Conservation (phyloP, 1,140 invertebrate genomes). For the Frieseomelitta varia region DNA sequence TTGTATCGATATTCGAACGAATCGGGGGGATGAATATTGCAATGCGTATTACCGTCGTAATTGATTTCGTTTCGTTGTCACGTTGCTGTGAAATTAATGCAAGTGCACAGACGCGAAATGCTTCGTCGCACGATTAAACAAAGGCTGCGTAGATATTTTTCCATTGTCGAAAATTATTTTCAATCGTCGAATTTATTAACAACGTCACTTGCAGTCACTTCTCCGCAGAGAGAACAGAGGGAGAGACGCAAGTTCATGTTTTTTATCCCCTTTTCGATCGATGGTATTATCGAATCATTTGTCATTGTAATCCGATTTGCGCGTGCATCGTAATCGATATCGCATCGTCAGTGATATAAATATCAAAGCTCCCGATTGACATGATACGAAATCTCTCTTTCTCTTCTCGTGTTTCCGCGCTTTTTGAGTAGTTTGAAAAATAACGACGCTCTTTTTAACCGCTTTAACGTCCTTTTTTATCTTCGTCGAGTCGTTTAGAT, state of each 20-base stretch:
- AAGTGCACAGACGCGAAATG: no score
- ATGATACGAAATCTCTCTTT: background rate
- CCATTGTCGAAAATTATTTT: background rate
- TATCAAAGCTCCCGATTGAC: background rate
- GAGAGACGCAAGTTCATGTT: background rate
- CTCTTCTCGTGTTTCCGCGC: no score
- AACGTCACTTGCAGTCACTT: background rate
- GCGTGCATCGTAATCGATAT: background rate
- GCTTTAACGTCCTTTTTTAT: background rate
- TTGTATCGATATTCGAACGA: background rate
- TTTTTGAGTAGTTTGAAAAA: background rate
- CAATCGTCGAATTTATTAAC: conserved; percentile 5
- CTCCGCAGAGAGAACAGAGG: no score
- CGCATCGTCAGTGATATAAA: background rate
- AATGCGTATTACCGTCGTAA: background rate
- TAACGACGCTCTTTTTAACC: background rate
- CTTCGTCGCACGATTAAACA: background rate
- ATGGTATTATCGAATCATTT: background rate
- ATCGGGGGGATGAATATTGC: background rate
- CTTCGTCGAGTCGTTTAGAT: background rate
- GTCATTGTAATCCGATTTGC: conserved; percentile 14
- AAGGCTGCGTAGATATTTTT: background rate
- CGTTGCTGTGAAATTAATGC: background rate
- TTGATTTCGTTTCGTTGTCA: background rate
- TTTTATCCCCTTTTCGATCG: background rate